A percentile compares a stretch with the other conserved stretches of the same genome.
Evolutionary conservation across 2,113 vertebrate species (phyloP).

Genomic region (Peromyscus maniculatus): DNA sequence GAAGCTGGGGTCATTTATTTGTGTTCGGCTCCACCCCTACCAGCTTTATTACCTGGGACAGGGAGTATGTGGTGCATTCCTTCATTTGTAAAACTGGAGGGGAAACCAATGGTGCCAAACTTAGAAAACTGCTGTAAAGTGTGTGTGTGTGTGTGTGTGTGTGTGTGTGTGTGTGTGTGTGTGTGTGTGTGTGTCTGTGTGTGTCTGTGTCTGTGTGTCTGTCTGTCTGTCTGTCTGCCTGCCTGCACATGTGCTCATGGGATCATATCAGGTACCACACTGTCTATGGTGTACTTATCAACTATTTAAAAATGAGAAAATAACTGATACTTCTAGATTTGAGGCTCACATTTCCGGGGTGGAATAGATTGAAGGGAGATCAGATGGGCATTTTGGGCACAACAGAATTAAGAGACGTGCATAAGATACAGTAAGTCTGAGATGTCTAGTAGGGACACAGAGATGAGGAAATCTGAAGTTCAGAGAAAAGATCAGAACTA

Average conservation of each 20-base stretch:
- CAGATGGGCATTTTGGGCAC: not conserved
- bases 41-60: not conserved
- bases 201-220: not conserved
- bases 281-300: not conserved
- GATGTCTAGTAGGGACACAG: not conserved
- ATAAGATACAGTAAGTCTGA: not conserved
- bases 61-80: not conserved
- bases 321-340: not conserved
- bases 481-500: not conserved
- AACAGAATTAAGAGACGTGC: not conserved
- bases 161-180: not conserved
- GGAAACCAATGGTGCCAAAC: not conserved
- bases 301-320: not conserved
- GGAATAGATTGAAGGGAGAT: not conserved
- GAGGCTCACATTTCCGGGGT: not conserved
- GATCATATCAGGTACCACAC: not conserved
- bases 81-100: not conserved
- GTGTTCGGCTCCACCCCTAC: not conserved
- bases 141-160: not conserved
- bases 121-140: not conserved
- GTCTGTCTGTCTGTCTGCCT: not conserved
- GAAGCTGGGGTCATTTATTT: not conserved
- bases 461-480: not conserved
- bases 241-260: no score
- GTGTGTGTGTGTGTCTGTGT: not conserved